Percentiles rank a stretch among this genome's conserved stretches.
Evolutionary conservation across 2,113 vertebrate species (phyloP).

Genomic region (Oncorhynchus gorbuscha): DNA sequence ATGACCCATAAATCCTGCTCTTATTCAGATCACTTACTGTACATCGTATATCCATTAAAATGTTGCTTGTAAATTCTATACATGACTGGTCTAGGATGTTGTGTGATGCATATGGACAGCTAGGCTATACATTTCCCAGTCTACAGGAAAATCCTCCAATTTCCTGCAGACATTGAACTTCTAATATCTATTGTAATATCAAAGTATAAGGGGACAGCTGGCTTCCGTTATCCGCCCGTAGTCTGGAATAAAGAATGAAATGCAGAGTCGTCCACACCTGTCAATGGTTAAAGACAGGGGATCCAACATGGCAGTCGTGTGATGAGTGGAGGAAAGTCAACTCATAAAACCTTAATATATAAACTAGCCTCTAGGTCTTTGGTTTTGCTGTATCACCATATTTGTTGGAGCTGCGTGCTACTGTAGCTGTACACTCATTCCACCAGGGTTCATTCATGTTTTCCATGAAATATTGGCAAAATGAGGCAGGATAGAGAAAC

Average conservation of each 20-base stretch:
- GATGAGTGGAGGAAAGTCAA: constrained; percentile 44
- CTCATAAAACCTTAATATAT: constrained; percentile 34
- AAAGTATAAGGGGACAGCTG: constrained; percentile 48
- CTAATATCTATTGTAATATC: constrained; percentile 48
- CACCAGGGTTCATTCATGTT: constrained; percentile 19
- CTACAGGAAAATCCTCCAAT: constrained; percentile 54
- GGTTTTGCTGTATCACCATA: neutral
- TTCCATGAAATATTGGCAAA: too few species aligned
- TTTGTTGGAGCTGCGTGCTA: neutral
- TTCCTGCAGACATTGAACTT: constrained; percentile 59
- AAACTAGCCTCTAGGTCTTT: constrained; percentile 15
- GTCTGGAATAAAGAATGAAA: constrained; percentile 50
- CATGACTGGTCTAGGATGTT: neutral
- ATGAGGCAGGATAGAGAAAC: constrained; percentile 29
- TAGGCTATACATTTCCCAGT: constrained; percentile 4
- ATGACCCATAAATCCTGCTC: too few species aligned
- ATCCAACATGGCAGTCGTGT: constrained; percentile 35
- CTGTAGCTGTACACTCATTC: constrained; percentile 18
- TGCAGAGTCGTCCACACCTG: constrained; percentile 50
- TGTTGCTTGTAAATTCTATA: neutral
- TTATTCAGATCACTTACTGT: too few species aligned
- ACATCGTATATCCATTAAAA: neutral
- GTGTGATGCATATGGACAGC: neutral
- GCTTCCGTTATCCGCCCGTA: constrained; percentile 47
- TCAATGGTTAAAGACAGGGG: constrained; percentile 38